Base-by-base conservation (phyloP, 2,113 vertebrate species). In the Megaceryle torquata region DNA sequence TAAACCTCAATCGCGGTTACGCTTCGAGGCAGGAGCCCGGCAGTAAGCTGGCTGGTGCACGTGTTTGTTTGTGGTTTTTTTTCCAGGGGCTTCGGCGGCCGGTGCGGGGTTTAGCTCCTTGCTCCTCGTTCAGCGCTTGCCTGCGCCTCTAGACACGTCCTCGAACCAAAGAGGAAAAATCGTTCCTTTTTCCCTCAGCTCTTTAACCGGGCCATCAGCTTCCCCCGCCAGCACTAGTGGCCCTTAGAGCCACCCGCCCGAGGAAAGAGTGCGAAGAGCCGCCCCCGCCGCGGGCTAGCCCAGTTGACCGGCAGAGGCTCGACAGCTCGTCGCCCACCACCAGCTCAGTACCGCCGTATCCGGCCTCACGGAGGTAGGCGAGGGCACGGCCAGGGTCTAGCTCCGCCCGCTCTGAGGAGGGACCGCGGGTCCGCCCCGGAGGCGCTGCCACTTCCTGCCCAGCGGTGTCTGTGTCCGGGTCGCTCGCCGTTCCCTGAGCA, bases 371-470 rank as follows among this genome's bases (percentile, higher is more conserved):
- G 48, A 48, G 48, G 19, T 48, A 18, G 18, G 31, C 18, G 33
- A n/a, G 31, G 31, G 19, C n/a, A 6, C 13, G 44, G 44, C 17
- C 44, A 46, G 11, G 14, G 3, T 5, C 9, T 15, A 6, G 50
- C 70, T 5, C 87, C 75, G 35, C 74, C 70, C 41, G 14, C 33
- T 25, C 22, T 10, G 14, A 13, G 89, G 48, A 18, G 57, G 7
- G 39, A 3, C 18, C 7, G 26, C 9, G 22, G 59, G 8, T 19
- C 57, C 68, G 78, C 82, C 83, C 51, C 61, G 6, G 33, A 19
- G 3, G 6, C 2, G 22, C 67, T 39, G 50, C 75, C 92, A 94
- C 91, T 96, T 97, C 96, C 96, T 89, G 94, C 82, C 68, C 91
- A 19, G 59, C 41, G 13, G 48, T 19, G 74, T 87, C 35, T 81